Evolutionary conservation across 2,797 vertebrate species (phyloP).

Genomic region (Alectoris magna): DNA sequence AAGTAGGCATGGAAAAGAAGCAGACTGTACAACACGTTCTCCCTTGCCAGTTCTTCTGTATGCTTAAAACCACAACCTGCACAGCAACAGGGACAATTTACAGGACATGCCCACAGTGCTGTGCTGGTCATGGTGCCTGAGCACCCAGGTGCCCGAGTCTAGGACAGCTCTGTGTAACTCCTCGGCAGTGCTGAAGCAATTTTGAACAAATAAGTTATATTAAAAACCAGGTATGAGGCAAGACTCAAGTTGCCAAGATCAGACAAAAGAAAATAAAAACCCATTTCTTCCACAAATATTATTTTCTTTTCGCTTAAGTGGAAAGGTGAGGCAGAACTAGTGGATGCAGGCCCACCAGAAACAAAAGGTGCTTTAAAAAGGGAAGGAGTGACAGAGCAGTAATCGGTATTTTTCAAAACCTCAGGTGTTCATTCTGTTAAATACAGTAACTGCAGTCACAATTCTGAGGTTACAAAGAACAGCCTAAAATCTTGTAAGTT

Average conservation of each 20-base stretch:
- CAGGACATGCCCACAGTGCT: not conserved
- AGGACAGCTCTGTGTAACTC: not conserved
- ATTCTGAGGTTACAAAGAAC: not conserved
- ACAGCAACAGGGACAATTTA: not conserved
- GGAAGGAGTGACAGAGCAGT: not conserved
- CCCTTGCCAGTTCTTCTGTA: not conserved
- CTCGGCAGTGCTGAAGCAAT: not conserved
- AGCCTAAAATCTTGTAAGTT: constrained; percentile 1
- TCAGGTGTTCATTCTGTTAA: not conserved
- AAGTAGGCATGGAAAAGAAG: not conserved
- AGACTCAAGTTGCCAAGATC: not conserved
- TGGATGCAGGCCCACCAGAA: not conserved
- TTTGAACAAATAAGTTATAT: not conserved
- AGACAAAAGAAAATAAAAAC: not conserved
- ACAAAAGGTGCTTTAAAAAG: constrained; percentile 13
- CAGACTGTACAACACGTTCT: not conserved
- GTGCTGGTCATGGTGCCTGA: not conserved
- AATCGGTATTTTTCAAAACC: not conserved
- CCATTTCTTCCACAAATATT: not conserved
- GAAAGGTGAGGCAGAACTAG: constrained; percentile 25
- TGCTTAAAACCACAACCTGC: not conserved
- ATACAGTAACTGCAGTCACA: not conserved
- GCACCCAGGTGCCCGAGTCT: not conserved
- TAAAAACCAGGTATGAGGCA: not conserved
- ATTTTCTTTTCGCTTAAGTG: not conserved